Base-by-base conservation (phyloP, 2,797 vertebrate genomes). In the Myotis vivesi region DNA sequence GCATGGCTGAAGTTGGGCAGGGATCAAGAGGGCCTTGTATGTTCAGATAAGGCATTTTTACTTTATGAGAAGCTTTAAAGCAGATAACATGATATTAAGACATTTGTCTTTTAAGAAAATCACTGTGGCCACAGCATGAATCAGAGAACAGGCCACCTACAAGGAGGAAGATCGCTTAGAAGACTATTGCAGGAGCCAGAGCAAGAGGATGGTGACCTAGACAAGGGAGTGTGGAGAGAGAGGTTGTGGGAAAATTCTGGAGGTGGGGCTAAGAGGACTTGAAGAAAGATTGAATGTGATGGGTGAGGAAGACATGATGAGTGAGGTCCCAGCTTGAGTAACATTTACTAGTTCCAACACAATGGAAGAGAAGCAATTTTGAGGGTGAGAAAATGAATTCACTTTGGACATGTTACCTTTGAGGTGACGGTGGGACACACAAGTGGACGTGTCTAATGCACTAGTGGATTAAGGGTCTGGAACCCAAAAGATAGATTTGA, bases 41-140 rank as follows among this genome's bases (percentile, higher is more conserved):
- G 11, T 53, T 41, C 62, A n/a, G 72, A 8, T 30, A 68, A 28
- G 30, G 53, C 80, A 59, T 33, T 2, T 46, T 55, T 16, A 33
- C 36, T 62, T 89, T 23, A 87, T 1, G 19, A 84, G 33, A n/a
- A 72, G 13, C 17, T 84, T 84, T 62, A 66, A 59, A 72, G 68
- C 53, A 55, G 19, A n/a, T 0, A 5, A 71, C 69, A 57, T 11
- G 25, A 75, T n/a, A 30, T 15, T 41, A 53, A 75, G 36, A 87
- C 71, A 69, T 66, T 36, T 44, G 38, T 79, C 41, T 82, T 94
- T 81, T 30, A 69, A 79, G 69, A 93, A 87, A 76, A 85, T 51
- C 46, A 55, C n/a, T 66, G 30, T 69, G 64, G 73, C 53, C 9
- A 30, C n/a, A 41, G 46, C 22, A 41, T 1, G n/a, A 73, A 36